Conservation (phyloP, 1,140 invertebrate species). For the Chrysoperla carnea region DNA sequence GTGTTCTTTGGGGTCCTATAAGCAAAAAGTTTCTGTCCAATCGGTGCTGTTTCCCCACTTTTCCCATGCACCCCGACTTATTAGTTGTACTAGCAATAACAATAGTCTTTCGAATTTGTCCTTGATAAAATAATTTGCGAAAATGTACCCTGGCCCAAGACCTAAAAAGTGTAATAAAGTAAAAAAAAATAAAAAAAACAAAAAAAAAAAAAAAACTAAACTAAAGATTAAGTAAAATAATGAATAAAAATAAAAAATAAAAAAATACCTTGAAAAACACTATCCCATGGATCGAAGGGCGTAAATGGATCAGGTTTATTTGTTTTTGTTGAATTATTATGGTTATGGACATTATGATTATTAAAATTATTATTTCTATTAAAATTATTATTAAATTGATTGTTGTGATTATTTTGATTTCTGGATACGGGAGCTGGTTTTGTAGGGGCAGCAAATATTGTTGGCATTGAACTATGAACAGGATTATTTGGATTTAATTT, state of each 20-base stretch:
- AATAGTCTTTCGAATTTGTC: too few species aligned
- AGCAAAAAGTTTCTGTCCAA: too few species aligned
- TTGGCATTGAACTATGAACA: not conserved
- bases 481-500: not conserved
- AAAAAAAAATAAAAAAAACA: not conserved
- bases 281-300: conserved; percentile 21
- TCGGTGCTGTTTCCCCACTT: too few species aligned
- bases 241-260: conserved; percentile 11
- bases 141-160: too few species aligned
- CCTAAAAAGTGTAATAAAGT: too few species aligned
- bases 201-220: not conserved
- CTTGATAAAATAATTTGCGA: too few species aligned
- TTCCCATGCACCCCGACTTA: too few species aligned
- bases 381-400: not conserved
- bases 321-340: too few species aligned
- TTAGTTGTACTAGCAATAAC: too few species aligned
- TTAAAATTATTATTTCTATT: not conserved
- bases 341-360: not conserved
- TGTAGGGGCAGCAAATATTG: not conserved
- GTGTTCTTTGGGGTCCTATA: too few species aligned
- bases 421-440: not conserved
- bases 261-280: conserved; percentile 23
- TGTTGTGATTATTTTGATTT: too few species aligned
- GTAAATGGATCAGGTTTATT: not conserved
- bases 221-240: conserved; percentile 3